Conservation (phyloP, 2,113 vertebrate genomes). For the Dromiciops gliroides region DNA sequence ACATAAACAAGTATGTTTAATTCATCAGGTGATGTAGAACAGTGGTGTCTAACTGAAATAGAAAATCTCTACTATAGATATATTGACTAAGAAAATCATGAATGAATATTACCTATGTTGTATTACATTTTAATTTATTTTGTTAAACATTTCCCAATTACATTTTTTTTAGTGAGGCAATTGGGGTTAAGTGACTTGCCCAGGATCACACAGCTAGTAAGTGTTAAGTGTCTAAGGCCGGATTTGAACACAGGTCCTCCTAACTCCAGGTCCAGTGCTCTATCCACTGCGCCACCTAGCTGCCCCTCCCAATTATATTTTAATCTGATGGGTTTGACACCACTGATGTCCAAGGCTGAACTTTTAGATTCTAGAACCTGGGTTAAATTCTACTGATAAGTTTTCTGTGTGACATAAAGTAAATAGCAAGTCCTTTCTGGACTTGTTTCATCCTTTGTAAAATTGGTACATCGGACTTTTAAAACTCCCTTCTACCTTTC, state of each 20-base stretch:
- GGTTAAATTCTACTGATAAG: background rate
- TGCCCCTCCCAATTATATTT: background rate
- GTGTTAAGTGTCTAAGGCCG: no score
- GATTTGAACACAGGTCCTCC: no score
- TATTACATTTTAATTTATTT: background rate
- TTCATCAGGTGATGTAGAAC: background rate
- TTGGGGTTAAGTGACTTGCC: no score
- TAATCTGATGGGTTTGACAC: background rate
- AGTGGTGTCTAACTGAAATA: background rate
- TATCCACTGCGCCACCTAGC: no score
- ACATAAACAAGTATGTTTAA: background rate
- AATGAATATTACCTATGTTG: background rate
- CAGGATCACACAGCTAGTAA: no score
- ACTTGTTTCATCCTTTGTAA: background rate
- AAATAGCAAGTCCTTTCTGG: background rate
- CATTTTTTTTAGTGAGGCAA: no score
- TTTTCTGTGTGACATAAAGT: background rate
- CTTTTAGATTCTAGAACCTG: no score
- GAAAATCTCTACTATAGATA: background rate
- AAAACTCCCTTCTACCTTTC: background rate
- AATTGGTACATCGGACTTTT: background rate
- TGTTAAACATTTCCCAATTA: background rate
- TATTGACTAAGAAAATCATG: background rate
- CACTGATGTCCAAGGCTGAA: background rate
- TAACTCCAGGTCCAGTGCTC: no score